Conservation (phyloP, 2,797 vertebrate species). For the Tamandua tetradactyla region DNA sequence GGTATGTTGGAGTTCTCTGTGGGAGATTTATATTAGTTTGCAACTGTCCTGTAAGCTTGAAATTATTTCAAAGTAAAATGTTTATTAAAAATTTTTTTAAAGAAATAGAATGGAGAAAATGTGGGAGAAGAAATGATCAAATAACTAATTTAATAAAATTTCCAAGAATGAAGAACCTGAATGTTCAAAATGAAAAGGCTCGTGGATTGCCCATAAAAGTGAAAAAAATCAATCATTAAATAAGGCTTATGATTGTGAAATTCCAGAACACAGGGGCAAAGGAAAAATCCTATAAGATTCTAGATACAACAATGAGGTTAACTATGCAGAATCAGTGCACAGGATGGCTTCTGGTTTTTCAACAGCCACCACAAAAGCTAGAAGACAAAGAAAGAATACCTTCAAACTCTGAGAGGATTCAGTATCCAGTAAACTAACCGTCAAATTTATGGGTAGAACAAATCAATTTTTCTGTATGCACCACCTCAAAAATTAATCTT, state of each 20-base stretch:
- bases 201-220: accelerated
- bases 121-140: neutral
- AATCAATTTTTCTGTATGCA: neutral
- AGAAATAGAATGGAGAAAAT: neutral
- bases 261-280: neutral
- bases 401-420: neutral
- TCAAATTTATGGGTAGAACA: neutral
- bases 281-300: neutral
- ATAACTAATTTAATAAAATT: neutral
- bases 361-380: neutral
- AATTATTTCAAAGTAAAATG: too few species aligned
- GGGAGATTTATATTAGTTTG: too few species aligned
- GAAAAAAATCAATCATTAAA: neutral
- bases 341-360: neutral
- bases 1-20: too few species aligned
- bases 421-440: neutral
- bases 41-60: too few species aligned
- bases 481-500: neutral
- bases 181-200: neutral
- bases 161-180: neutral
- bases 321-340: neutral
- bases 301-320: neutral
- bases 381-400: neutral
- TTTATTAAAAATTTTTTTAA: too few species aligned
- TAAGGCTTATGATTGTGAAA: neutral